A percentile compares a stretch with the other conserved stretches of the same genome.
Conservation (phyloP, 2,113 vertebrate species). For the Xenotilapia flavipinnis region DNA sequence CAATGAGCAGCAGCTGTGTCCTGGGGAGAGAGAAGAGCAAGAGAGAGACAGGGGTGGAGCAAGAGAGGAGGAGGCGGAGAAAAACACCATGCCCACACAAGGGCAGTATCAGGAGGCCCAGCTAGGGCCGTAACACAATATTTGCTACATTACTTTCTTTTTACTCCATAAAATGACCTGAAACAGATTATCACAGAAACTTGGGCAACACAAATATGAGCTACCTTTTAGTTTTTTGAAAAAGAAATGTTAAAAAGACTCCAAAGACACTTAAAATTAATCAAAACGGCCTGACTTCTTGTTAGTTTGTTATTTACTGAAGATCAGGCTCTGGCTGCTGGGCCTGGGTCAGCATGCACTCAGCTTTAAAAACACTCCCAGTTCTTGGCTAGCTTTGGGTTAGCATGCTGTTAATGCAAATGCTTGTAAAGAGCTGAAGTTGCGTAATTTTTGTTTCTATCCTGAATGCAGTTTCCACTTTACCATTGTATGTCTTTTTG, state of each 20-base stretch:
- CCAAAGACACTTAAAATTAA: not conserved
- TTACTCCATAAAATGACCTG: not conserved
- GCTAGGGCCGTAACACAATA: too few relatives aligned
- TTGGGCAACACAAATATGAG: not conserved
- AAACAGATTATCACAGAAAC: not conserved
- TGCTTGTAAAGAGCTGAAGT: not conserved
- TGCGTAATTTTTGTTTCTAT: not conserved
- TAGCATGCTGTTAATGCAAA: not conserved
- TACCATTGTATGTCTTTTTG: not conserved
- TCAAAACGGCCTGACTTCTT: not conserved
- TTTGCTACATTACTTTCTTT: not conserved
- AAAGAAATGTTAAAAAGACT: not conserved
- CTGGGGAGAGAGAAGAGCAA: too few relatives aligned
- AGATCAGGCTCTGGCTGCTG: not conserved
- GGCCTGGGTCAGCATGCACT: not conserved
- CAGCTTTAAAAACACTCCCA: not conserved
- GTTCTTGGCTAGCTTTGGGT: not conserved
- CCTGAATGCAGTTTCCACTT: not conserved
- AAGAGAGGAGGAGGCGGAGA: too few relatives aligned
- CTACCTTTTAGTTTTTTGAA: not conserved
- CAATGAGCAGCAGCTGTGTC: too few relatives aligned
- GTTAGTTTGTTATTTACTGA: not conserved
- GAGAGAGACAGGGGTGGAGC: too few relatives aligned
- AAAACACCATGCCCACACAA: too few relatives aligned
- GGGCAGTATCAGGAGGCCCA: too few relatives aligned